These are phyloP conservation scores for Bombus terrestris DNA, from an alignment of 1,140 invertebrate species.

Conservation along the genomic window DNA sequence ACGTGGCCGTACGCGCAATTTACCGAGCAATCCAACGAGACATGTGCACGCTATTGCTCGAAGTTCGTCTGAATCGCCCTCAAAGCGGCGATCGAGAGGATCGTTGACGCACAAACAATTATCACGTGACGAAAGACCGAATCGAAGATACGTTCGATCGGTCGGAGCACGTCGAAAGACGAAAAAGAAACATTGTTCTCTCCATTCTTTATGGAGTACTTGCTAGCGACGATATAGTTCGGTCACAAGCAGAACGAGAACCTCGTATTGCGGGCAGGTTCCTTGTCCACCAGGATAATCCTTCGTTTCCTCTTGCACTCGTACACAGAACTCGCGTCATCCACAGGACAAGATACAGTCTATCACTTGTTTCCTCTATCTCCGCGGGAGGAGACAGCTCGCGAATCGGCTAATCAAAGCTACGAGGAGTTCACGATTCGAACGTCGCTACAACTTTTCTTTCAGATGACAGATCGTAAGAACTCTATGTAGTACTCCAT, in stretches of 20 bases:
- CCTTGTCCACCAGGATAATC: not conserved
- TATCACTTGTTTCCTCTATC: not conserved
- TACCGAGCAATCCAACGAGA: not conserved
- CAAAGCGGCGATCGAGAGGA: not conserved
- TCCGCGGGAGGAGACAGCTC: not conserved
- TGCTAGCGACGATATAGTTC: not conserved
- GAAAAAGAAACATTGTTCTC: constrained; percentile 4
- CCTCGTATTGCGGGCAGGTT: constrained; percentile 6
- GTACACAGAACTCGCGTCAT: not conserved
- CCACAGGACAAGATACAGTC: not conserved
- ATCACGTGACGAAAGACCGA: not conserved
- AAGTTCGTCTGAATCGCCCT: not conserved
- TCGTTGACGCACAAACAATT: not conserved
- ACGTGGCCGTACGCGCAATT: not conserved
- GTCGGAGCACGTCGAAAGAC: constrained; percentile 11
- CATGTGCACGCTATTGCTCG: no score
- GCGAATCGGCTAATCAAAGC: not conserved
- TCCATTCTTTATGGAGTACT: not conserved
- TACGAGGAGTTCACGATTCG: not conserved
- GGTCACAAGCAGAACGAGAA: not conserved
- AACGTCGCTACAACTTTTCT: not conserved
- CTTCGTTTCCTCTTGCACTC: not conserved
- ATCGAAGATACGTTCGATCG: not conserved
- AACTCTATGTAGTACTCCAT: not conserved
- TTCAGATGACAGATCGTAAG: not conserved